Evolutionary conservation across 2,888 invertebrate species (phyloP), one percentile per base, ranked within the genome.

Genomic region (Dichetophora obliterata): DNA sequence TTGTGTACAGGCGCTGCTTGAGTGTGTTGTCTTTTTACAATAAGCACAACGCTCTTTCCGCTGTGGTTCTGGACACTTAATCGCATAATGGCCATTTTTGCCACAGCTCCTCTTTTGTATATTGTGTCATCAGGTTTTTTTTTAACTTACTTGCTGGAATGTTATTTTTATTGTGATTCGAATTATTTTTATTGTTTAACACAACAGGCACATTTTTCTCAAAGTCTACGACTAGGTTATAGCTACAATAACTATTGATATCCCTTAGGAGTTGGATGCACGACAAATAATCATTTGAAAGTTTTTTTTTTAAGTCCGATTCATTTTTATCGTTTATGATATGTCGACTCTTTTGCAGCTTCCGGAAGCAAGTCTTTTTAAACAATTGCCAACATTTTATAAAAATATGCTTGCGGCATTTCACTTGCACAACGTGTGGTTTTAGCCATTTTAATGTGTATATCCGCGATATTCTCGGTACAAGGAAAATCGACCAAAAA

Each of bases 321-420:
- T n/a, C n/a, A n/a, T 71, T 78, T 71, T 80, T 79, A 9, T 78
- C 78, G 37, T 78, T 80, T 5, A 79, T 71, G 24, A 81, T 78
- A 59, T 77, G 77, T 5, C 78, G 43, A n/a, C 14, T 52, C 73
- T 0, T 79, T 79, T 34, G 75, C 79, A 2, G 70, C 11, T 19
- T 81, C 74, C 1, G 73, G 52, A 19, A 81, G 6, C 31, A 48
- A 59, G n/a, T 75, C 78, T 24, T 77, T 79, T 11, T 19, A 63
- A 3, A 79, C 79, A 1, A 75, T 24, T 6, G 79, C 75, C 5
- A 65, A 31, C 78, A 80, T 80, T 70, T 68, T 75, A 22, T 77
- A 78, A 31, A 50, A 74, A 48, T 61, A 78, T 14, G 70, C 11
- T 37, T n/a, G 11, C 3, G 66, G 66, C 16, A 5, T 61, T 14